phyloP scores from a whole-genome alignment of 2,888 invertebrate genomes.

The Oxytorus armatus region DNA sequence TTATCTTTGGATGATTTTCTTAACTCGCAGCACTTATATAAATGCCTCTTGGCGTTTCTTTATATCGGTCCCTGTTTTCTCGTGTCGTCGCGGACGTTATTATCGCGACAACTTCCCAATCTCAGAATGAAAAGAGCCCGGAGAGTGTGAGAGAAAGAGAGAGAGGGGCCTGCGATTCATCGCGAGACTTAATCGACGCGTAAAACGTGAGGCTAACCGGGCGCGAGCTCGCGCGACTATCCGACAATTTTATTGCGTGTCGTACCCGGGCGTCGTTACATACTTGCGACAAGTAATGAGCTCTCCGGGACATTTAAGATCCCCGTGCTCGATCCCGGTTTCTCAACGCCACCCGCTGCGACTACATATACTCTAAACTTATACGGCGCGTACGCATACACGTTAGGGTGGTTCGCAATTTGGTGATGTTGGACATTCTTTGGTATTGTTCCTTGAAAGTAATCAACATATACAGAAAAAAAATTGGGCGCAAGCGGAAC shows the following conservation, averaged over 20 bases:
- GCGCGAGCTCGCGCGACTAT: conserved; percentile 67
- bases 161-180: conserved; percentile 46
- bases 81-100: conserved; percentile 36
- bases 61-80: background rate
- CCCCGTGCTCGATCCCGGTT: conserved; percentile 67
- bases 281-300: conserved; percentile 78
- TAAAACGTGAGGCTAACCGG: conserved; percentile 68
- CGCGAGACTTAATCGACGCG: conserved; percentile 69
- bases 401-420: too few relatives aligned
- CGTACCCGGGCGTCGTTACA: conserved; percentile 76
- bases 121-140: background rate
- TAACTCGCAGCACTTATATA: conserved; percentile 8
- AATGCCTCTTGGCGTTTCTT: background rate
- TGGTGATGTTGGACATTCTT: too few relatives aligned
- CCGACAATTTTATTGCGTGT: conserved; percentile 76
- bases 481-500: too few relatives aligned
- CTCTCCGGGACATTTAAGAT: conserved; percentile 74
- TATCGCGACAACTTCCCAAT: conserved; percentile 38
- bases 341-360: conserved; percentile 66
- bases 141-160: background rate
- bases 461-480: too few relatives aligned
- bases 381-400: too few relatives aligned
- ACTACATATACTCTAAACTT: too few relatives aligned
- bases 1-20: conserved; percentile 23
- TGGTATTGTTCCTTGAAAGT: too few relatives aligned